These are phyloP conservation scores for Antechinus stuartii DNA, from an alignment of 2,113 vertebrate species.

Conservation along the genomic window DNA sequence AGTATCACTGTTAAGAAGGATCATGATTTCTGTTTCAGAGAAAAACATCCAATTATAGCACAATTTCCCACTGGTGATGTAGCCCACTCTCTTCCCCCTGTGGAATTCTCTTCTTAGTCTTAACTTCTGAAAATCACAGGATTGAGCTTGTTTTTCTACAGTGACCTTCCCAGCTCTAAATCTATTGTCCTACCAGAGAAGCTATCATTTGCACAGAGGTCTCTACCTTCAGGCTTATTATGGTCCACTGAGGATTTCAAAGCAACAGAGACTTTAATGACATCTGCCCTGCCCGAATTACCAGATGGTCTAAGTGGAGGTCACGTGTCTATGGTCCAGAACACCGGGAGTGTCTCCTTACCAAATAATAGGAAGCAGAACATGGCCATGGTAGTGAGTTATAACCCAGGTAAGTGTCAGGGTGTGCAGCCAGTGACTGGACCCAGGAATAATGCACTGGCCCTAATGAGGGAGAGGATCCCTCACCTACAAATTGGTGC, in stretches of 20 bases:
- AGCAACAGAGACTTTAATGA: too few relatives aligned
- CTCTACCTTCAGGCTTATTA: too few relatives aligned
- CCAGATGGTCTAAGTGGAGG: neutral
- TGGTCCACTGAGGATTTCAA: too few relatives aligned
- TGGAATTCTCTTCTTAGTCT: neutral
- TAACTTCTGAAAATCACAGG: neutral
- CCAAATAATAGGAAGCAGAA: neutral
- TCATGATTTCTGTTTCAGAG: too few relatives aligned
- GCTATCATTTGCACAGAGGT: neutral
- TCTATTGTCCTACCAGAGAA: neutral
- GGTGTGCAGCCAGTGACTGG: neutral
- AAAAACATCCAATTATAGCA: too few relatives aligned
- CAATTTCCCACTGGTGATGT: too few relatives aligned
- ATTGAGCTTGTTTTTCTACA: neutral
- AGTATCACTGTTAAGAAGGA: too few relatives aligned
- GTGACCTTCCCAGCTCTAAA: neutral
- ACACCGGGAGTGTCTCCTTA: neutral
- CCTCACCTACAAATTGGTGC: neutral
- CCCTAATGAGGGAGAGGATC: too few relatives aligned
- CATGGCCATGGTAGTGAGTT: neutral
- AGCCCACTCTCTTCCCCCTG: neutral
- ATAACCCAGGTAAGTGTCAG: neutral
- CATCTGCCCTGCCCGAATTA: neutral
- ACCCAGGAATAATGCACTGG: neutral
- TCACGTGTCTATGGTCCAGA: neutral